Evolutionary conservation across 1,140 invertebrate genomes (phyloP).

Genomic region (Pogonomyrmex californicus): DNA sequence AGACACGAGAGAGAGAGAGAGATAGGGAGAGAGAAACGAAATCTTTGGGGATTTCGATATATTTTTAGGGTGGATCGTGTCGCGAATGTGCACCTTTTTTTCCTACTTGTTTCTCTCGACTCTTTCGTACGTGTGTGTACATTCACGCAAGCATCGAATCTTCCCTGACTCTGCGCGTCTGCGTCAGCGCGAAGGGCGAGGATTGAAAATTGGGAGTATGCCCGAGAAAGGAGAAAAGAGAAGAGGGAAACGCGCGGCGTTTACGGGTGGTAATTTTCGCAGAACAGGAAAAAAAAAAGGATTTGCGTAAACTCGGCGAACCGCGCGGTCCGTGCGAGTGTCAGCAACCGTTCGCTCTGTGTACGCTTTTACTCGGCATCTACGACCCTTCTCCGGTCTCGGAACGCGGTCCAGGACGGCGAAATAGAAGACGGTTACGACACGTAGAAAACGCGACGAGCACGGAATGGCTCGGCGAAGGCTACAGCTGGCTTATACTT

Average conservation of each 20-base stretch:
- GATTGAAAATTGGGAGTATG: constrained; percentile 29
- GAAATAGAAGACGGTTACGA: constrained; percentile 45
- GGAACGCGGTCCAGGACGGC: constrained; percentile 26
- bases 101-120: not conserved
- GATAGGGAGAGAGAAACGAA: constrained; percentile 12
- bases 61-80: not conserved
- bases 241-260: not conserved
- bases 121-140: constrained; percentile 11
- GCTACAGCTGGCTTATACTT: not conserved
- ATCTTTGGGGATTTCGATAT: constrained; percentile 52
- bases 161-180: not conserved
- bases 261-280: constrained; percentile 55
- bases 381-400: constrained; percentile 41
- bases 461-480: constrained; percentile 18
- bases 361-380: constrained; percentile 31
- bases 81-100: not conserved
- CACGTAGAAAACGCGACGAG: constrained; percentile 57
- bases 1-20: constrained; percentile 32
- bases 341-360: constrained; percentile 32
- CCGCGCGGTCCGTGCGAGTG: constrained; percentile 51
- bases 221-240: not conserved
- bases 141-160: not conserved
- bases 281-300: constrained; percentile 31
- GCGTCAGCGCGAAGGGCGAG: constrained; percentile 33
- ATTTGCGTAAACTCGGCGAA: constrained; percentile 65